Conservation (phyloP, 2,797 vertebrate genomes). For the Buceros bicornis region DNA sequence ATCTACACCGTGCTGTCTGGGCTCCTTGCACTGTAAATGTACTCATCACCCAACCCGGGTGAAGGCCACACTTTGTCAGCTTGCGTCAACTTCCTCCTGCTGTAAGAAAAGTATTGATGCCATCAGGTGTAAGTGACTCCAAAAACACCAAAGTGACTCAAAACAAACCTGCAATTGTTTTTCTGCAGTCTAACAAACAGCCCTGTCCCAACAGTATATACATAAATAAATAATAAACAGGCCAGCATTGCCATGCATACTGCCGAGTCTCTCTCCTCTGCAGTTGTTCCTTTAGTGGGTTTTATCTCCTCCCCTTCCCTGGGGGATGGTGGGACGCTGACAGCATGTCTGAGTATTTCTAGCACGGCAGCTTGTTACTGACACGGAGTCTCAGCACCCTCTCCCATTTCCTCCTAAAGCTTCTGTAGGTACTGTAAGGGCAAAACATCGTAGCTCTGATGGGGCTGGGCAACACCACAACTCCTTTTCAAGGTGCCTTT, state of each 20-base stretch:
- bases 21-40: not conserved
- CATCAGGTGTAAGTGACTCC: not conserved
- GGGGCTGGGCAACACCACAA: too few species aligned
- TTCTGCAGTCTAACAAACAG: not conserved
- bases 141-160: not conserved
- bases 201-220: not conserved
- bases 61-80: not conserved
- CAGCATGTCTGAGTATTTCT: not conserved
- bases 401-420: not conserved
- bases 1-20: not conserved
- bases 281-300: not conserved
- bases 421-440: not conserved
- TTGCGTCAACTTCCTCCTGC: not conserved
- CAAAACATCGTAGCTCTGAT: accelerated
- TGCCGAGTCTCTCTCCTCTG: not conserved
- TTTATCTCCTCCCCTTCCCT: not conserved
- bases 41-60: not conserved
- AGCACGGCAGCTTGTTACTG: not conserved
- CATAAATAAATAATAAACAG: not conserved
- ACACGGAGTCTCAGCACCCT: not conserved
- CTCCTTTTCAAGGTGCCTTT: not conserved
- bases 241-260: not conserved
- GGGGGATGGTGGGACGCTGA: not conserved
- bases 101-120: not conserved
- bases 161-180: not conserved